These are phyloP conservation scores for Chaenogobius annularis DNA, from an alignment of 2,113 vertebrate genomes.

Conservation along the genomic window DNA sequence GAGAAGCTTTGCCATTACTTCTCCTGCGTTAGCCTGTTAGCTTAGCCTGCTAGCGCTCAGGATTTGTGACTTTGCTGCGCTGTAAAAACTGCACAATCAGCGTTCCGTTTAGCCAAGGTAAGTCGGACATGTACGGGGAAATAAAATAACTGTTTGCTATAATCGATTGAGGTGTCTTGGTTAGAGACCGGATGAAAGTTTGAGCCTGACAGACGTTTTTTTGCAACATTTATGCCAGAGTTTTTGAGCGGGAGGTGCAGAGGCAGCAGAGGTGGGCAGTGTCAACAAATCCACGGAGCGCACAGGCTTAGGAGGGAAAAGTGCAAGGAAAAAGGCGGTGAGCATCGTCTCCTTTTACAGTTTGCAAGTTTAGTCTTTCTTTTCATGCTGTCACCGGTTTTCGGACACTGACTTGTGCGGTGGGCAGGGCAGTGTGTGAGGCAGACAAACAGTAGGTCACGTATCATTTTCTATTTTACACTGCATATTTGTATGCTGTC, in stretches of 20 bases:
- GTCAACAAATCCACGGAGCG: slow-evolving; percentile 71
- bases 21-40: slow-evolving; percentile 59
- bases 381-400: slow-evolving; percentile 19
- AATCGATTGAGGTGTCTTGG: background rate
- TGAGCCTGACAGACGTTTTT: slow-evolving; percentile 56
- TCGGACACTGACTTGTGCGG: slow-evolving; percentile 14
- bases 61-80: slow-evolving; percentile 59
- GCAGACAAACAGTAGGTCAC: slow-evolving; percentile 3
- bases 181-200: slow-evolving; percentile 23
- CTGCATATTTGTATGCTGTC: background rate
- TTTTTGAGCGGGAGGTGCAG: slow-evolving; percentile 82
- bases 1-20: slow-evolving; percentile 57
- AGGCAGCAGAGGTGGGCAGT: slow-evolving; percentile 61
- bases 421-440: slow-evolving; percentile 14
- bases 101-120: slow-evolving; percentile 23
- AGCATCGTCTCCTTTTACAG: slow-evolving; percentile 32
- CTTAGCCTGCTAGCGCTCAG: slow-evolving; percentile 53
- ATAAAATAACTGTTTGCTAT: background rate
- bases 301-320: slow-evolving; percentile 56
- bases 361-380: slow-evolving; percentile 38
- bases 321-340: slow-evolving; percentile 25
- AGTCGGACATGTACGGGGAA: background rate
- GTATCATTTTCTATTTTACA: background rate
- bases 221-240: slow-evolving; percentile 35
- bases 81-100: slow-evolving; percentile 42